Base-by-base conservation (phyloP, 2,113 vertebrate genomes). In the Corynorhinus townsendii region DNA sequence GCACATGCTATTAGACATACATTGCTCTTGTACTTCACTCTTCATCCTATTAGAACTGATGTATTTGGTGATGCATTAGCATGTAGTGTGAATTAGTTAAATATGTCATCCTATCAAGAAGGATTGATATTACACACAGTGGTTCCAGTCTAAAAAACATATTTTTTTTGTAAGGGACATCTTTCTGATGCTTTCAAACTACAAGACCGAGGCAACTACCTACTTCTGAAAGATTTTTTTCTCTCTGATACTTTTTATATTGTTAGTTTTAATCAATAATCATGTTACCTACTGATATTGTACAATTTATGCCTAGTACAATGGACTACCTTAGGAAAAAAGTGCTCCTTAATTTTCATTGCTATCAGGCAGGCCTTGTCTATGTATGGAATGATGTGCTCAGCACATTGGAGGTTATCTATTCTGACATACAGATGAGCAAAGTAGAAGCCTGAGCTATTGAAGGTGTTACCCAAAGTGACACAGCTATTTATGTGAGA, bases 401-500 rank as follows among this genome's bases (percentile, higher is more conserved):
- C 35, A 4, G 54, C 0, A 0, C 3, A 0, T 7, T 10, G n/a
- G 54, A 49, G 11, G 7, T 43, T 1, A 2, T 68, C 20, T 19
- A 0, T 69, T 35, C 12, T 52, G 40, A 76, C n/a, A 77, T 19
- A 10, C 2, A 38, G 5, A 24, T 16, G 47, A 40, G 12, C 33
- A 16, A 76, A 33, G 40, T 4, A 4, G 24, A 56, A 85, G 79
- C 19, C 43, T 33, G 59, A 49, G 40, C 9, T 2, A 11, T 6
- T 19, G 38, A 30, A 47, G 38, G 19, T 0, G 14, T 16, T 16
- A 52, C 75, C 19, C 10, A 5, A 64, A 56, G 17, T 64, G 62
- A 7, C 20, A 28, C 4, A 11, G 22, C 26, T 38, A 20, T 40
- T 17, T 26, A 10, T 35, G 14, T 19, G 40, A 91, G 3, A 15